Conservation (phyloP, 2,888 invertebrate genomes). For the Imbricaverruca yamaguchii region DNA sequence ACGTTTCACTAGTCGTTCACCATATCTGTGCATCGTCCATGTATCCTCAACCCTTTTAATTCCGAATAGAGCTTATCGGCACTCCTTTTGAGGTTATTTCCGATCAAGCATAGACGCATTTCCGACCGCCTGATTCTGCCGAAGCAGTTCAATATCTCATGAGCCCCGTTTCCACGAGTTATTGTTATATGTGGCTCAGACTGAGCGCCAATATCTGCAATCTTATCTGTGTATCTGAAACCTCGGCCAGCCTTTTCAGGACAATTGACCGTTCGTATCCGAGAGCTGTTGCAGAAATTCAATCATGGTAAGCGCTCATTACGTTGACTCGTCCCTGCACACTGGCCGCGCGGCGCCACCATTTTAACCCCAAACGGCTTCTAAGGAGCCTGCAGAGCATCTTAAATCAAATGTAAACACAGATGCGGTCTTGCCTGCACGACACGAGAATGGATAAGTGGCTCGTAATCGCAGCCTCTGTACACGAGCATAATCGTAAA, state of each 20-base stretch:
- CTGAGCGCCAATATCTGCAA: not conserved
- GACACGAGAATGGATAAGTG: not conserved
- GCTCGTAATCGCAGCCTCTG: not conserved
- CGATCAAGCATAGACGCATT: too few relatives aligned
- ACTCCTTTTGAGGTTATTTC: too few relatives aligned
- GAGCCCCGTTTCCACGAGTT: too few relatives aligned
- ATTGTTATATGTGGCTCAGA: not conserved
- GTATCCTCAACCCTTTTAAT: too few relatives aligned
- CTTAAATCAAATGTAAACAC: slow-evolving; percentile 20
- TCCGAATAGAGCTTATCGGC: too few relatives aligned
- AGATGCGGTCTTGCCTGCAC: not conserved
- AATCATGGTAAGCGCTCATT: slow-evolving; percentile 8
- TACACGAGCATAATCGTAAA: slow-evolving; percentile 14
- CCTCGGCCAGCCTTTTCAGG: not conserved
- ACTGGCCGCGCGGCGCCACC: too few relatives aligned
- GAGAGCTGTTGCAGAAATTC: not conserved
- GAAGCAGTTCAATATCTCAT: too few relatives aligned
- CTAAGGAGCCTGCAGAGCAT: not conserved
- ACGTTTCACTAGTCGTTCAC: too few relatives aligned
- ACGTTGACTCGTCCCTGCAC: not conserved
- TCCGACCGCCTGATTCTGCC: too few relatives aligned
- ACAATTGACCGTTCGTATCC: not conserved
- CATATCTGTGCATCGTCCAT: too few relatives aligned
- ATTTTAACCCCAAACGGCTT: not conserved
- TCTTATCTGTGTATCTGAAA: not conserved